phyloP scores from a whole-genome alignment of 2,113 vertebrate species.

The Amphilophus citrinellus region DNA sequence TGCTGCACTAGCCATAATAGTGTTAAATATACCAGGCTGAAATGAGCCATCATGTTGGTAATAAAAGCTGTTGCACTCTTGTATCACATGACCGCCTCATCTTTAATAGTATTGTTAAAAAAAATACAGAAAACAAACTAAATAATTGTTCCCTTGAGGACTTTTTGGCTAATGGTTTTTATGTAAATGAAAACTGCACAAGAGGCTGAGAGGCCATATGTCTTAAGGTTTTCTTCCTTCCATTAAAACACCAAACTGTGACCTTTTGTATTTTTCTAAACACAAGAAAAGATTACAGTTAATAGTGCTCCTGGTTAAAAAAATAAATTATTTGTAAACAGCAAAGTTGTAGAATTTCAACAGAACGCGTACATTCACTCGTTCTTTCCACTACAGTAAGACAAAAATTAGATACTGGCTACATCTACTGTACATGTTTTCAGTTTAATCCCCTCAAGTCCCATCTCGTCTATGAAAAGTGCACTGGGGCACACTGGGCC shows the following conservation, averaged over 20 bases:
- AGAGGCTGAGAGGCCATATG: neutral
- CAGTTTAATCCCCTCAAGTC: neutral
- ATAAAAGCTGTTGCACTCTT: neutral
- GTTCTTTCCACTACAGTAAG: constrained; percentile 14
- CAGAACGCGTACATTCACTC: neutral
- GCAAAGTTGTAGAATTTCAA: neutral
- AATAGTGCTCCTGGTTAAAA: neutral
- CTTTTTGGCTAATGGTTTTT: neutral
- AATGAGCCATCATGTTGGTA: neutral
- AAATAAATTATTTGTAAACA: neutral
- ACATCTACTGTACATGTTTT: constrained; percentile 22
- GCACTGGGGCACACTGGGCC: neutral
- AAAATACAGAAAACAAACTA: neutral
- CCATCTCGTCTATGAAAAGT: constrained; percentile 19
- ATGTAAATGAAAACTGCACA: neutral
- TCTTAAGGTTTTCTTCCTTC: neutral
- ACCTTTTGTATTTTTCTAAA: neutral
- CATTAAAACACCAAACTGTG: neutral
- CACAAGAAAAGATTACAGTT: neutral
- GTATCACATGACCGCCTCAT: neutral
- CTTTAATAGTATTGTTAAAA: no score
- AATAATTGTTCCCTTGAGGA: neutral
- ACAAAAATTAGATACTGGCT: constrained; percentile 21
- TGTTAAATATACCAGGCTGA: neutral
- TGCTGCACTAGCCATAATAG: accelerated